Evolutionary conservation across 2,888 invertebrate species (phyloP).

Genomic region (Leucozona laternaria): DNA sequence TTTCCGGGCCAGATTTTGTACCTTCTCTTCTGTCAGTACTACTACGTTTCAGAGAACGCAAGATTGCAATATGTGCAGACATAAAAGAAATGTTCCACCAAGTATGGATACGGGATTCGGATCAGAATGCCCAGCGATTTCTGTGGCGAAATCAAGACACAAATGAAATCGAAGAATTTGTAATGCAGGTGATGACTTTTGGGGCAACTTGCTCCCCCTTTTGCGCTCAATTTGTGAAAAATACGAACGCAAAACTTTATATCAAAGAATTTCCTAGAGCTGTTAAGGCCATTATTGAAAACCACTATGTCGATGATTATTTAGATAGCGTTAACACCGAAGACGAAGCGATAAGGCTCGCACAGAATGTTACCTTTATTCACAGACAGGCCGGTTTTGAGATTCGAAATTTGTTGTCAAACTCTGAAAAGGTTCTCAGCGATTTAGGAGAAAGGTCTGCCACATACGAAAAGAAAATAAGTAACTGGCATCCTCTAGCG

Average conservation of each 20-base stretch:
- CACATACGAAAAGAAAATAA: slow-evolving; percentile 3
- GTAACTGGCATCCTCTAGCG: not conserved
- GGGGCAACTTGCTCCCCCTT: slow-evolving; percentile 31
- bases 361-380: slow-evolving; percentile 30
- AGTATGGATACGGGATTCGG: not conserved
- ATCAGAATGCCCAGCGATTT: slow-evolving; percentile 18
- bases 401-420: too few species aligned
- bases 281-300: slow-evolving; percentile 67
- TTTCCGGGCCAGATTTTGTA: slow-evolving; percentile 78
- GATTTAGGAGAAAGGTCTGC: slow-evolving; percentile 10
- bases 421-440: slow-evolving; percentile 5
- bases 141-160: slow-evolving; percentile 17
- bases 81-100: not conserved
- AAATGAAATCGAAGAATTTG: slow-evolving; percentile 4
- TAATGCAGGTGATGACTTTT: slow-evolving; percentile 29
- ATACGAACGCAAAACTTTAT: not conserved
- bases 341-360: slow-evolving; percentile 40
- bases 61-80: slow-evolving; percentile 5
- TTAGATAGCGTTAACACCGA: slow-evolving; percentile 74
- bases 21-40: slow-evolving; percentile 1
- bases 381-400: slow-evolving; percentile 41
- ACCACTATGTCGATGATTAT: slow-evolving; percentile 77
- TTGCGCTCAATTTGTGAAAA: slow-evolving; percentile 47
- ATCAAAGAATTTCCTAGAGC: slow-evolving; percentile 65
- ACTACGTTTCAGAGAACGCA: not conserved